Evolutionary conservation across 2,888 invertebrate genomes (phyloP).

Genomic region (Formica aserva): DNA sequence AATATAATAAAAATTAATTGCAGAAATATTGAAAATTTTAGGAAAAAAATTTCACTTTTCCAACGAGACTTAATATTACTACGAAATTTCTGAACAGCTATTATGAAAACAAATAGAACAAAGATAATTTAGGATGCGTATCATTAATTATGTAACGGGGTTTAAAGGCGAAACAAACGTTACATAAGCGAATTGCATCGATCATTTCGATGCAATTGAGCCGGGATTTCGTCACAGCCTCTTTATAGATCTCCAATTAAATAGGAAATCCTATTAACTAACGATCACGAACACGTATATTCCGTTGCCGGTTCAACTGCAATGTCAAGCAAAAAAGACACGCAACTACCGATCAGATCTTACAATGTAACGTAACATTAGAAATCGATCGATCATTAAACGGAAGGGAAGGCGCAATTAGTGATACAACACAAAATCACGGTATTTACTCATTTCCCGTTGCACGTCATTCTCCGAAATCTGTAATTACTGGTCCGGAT

Average conservation of each 20-base stretch:
- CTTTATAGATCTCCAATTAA: conserved; percentile 31
- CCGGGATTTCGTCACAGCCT: conserved; percentile 17
- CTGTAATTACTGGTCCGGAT: conserved; percentile 15
- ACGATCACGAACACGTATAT: conserved; percentile 33
- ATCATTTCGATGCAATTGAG: conserved; percentile 38
- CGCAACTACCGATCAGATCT: conserved; percentile 28
- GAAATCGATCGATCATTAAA: conserved; percentile 41
- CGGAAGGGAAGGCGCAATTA: conserved; percentile 28
- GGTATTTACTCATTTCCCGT: conserved; percentile 30
- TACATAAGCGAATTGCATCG: conserved; percentile 34
- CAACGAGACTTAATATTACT: background rate
- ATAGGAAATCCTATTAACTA: conserved; percentile 52
- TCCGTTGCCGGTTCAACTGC: conserved; percentile 29
- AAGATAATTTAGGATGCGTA: conserved; percentile 14
- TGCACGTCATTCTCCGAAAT: conserved; percentile 18
- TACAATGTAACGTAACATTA: conserved; percentile 39
- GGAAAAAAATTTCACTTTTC: background rate
- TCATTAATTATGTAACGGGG: conserved; percentile 28
- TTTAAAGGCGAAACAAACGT: conserved; percentile 20
- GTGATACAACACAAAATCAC: conserved; percentile 16
- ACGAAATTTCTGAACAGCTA: background rate
- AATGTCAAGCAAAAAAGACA: conserved; percentile 6
- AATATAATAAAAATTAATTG: background rate
- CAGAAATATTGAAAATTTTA: background rate
- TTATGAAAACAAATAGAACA: conserved; percentile 6